Conservation (phyloP, 2,113 vertebrate genomes). For the Sus scrofa region T2T-Sscrofa CM000818.6:8542501-8543000, state of each 20-base stretch:
- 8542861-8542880: conserved; percentile 11
- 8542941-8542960: conserved; percentile 30
- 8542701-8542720: not conserved
- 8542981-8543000: not conserved
- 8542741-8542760: not conserved
- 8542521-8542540: not conserved
- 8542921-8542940: not conserved
- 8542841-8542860: conserved; percentile 8
- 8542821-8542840: not conserved
- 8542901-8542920: conserved; percentile 40
- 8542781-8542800: not conserved
- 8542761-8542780: not conserved
- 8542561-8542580: accelerated
- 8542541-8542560: not conserved
- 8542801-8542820: conserved; percentile 20
- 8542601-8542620: not conserved
- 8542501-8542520: not conserved
- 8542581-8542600: not conserved
- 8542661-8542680: not conserved
- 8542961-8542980: not conserved
- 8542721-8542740: not conserved
- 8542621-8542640: not conserved
- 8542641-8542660: not conserved
- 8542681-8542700: not conserved
- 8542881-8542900: not conserved